These are phyloP conservation scores for Lathronympha strigana DNA, from an alignment of 2,888 invertebrate species.

Conservation along the genomic window DNA sequence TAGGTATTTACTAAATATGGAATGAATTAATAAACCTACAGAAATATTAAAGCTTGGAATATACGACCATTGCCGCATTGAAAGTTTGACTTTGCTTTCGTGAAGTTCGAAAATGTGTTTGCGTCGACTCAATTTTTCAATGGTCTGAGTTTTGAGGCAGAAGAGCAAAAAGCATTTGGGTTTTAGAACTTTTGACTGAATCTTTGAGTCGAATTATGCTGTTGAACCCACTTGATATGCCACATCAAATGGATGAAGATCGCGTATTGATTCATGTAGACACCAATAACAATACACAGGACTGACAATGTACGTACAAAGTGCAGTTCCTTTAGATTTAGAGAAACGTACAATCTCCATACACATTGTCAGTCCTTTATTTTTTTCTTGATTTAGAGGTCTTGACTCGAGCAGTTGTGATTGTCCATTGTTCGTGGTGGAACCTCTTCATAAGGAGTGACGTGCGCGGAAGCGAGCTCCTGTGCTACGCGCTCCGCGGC, in stretches of 20 bases:
- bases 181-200: constrained; percentile 21
- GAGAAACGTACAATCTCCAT: too few species aligned
- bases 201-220: background rate
- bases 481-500: constrained; percentile 90
- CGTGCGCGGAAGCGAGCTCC: constrained; percentile 87
- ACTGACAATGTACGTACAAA: too few species aligned
- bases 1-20: constrained; percentile 14
- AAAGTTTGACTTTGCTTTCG: constrained; percentile 25
- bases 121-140: constrained; percentile 5
- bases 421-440: constrained; percentile 84
- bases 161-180: constrained; percentile 7
- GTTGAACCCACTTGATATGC: background rate
- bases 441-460: constrained; percentile 90
- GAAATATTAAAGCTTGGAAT: constrained; percentile 60
- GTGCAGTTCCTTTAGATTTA: too few species aligned
- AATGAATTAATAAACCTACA: constrained; percentile 41
- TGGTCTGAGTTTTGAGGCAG: background rate
- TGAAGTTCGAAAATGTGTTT: constrained; percentile 13
- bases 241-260: background rate
- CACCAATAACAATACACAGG: too few species aligned
- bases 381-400: constrained; percentile 76
- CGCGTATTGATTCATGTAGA: background rate
- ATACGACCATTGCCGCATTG: constrained; percentile 28
- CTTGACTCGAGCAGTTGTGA: constrained; percentile 87
- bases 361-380: too few species aligned